Evolutionary conservation across 2,888 invertebrate species (phyloP).

Genomic region (Nyleta sp.): DNA sequence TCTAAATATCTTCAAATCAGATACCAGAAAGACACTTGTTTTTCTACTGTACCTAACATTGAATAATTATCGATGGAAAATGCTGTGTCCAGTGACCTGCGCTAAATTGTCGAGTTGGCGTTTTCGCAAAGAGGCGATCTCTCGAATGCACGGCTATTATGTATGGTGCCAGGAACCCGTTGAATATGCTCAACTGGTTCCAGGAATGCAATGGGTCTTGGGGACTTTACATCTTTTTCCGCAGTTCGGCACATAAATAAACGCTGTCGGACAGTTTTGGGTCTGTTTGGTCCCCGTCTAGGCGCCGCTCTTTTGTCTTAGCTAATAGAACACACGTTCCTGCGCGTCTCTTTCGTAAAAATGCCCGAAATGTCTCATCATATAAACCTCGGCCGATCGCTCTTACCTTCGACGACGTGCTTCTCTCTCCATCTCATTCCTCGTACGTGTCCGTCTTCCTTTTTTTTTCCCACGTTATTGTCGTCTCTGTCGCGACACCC

Average conservation of each 20-base stretch:
- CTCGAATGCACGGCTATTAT: conserved; percentile 72
- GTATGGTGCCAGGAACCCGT: conserved; percentile 72
- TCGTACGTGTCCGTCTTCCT: conserved; percentile 33
- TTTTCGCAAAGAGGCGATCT: conserved; percentile 38
- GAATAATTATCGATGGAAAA: too few relatives aligned
- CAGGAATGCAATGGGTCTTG: conserved; percentile 75
- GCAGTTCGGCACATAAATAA: conserved; percentile 81
- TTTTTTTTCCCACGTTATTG: conserved; percentile 37
- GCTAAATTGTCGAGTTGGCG: neutral
- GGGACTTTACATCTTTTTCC: conserved; percentile 82
- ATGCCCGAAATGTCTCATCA: conserved; percentile 80
- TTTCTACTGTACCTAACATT: too few relatives aligned
- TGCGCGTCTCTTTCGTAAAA: conserved; percentile 79
- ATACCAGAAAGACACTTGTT: too few relatives aligned
- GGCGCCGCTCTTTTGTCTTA: conserved; percentile 82
- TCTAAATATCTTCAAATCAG: too few relatives aligned
- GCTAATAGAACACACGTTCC: conserved; percentile 82
- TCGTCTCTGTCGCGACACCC: conserved; percentile 63
- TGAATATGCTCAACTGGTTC: conserved; percentile 74
- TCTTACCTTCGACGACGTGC: conserved; percentile 49
- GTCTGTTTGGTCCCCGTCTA: conserved; percentile 73
- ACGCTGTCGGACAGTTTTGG: conserved; percentile 77
- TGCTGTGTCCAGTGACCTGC: neutral
- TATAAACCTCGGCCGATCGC: conserved; percentile 78
- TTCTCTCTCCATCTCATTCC: conserved; percentile 40